Percentiles rank a stretch among this genome's conserved stretches.
phyloP scores from a whole-genome alignment of 2,113 vertebrate species.

The Alectura lathami region DNA sequence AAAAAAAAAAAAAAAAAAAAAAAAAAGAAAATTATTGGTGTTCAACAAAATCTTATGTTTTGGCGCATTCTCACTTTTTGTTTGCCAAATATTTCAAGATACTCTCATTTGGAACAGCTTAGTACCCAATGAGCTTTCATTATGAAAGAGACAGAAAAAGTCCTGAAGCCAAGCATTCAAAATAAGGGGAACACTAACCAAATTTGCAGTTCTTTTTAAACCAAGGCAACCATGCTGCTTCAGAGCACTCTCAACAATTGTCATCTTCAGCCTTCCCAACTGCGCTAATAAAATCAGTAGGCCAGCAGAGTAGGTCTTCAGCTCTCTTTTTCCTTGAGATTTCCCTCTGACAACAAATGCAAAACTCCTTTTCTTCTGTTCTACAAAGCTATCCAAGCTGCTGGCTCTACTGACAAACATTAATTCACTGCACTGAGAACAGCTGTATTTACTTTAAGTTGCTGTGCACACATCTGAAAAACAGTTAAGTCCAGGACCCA shows the following conservation, averaged over 20 bases:
- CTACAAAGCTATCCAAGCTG: neutral
- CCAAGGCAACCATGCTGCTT: neutral
- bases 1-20: neutral
- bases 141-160: neutral
- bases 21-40: neutral
- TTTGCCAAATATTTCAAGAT: neutral
- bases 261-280: neutral
- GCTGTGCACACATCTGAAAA: neutral
- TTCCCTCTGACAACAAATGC: neutral
- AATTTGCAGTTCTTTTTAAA: neutral
- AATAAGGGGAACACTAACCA: neutral
- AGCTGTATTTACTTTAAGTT: neutral
- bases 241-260: neutral
- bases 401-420: neutral
- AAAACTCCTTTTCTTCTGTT: neutral
- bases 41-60: neutral
- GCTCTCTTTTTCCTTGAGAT: neutral
- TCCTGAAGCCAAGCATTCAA: neutral
- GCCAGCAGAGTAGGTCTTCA: neutral
- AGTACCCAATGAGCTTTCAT: neutral
- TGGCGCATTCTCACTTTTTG: neutral
- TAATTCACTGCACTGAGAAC: neutral
- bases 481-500: neutral
- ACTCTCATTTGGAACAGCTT: neutral
- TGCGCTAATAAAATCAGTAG: neutral